Evolutionary conservation across 2,797 vertebrate genomes (phyloP).

Genomic region (Sebastes elongatus): DNA sequence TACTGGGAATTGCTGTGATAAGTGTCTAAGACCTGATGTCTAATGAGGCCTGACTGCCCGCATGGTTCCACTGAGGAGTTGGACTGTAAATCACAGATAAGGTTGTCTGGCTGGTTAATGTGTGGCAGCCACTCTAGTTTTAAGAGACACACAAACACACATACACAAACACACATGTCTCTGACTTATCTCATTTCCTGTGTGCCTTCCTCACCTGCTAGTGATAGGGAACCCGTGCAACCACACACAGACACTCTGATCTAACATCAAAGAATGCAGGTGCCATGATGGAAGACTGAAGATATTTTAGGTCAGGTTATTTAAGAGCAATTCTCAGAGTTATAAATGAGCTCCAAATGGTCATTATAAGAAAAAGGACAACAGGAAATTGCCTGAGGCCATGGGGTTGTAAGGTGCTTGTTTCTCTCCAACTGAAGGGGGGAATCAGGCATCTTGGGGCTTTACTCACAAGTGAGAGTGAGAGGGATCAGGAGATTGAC

Average conservation of each 20-base stretch:
- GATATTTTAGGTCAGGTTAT: neutral
- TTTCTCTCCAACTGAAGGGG: neutral
- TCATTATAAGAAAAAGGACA: neutral
- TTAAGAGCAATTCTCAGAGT: neutral
- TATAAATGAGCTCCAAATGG: neutral
- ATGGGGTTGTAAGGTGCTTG: too few species aligned
- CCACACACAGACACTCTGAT: neutral
- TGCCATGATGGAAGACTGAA: neutral
- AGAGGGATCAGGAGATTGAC: neutral
- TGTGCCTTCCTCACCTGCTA: conserved; percentile 37
- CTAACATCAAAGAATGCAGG: neutral
- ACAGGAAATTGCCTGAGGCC: neutral
- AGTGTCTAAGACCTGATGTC: conserved; percentile 53
- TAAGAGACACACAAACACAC: neutral
- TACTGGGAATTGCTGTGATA: conserved; percentile 32
- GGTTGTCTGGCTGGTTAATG: conserved; percentile 59
- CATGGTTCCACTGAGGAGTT: conserved; percentile 43
- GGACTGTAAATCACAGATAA: conserved; percentile 65
- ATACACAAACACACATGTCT: conserved; percentile 1
- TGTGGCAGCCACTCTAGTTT: conserved; percentile 24
- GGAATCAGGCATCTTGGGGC: neutral
- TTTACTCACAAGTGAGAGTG: neutral
- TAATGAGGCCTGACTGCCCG: conserved; percentile 53
- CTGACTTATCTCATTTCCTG: conserved; percentile 45
- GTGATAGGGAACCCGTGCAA: conserved; percentile 14